phyloP scores from a whole-genome alignment of 37 sponge, comb jelly and placozoan genomes.

The Spongilla lacustris region DNA sequence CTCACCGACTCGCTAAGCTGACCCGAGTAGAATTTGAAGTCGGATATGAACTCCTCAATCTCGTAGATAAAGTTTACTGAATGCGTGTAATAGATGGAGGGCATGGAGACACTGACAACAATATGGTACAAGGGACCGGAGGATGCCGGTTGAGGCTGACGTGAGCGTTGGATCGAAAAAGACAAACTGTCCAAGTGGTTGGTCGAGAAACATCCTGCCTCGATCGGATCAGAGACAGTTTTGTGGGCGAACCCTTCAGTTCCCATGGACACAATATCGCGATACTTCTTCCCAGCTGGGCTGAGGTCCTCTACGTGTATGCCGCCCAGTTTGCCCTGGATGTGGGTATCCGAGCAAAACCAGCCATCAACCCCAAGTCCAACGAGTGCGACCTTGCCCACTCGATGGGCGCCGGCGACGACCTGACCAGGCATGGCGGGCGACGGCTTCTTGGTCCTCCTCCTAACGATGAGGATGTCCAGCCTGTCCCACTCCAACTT shows the following conservation, averaged over 20 bases:
- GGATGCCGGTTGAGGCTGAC: not conserved
- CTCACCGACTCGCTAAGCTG: constrained; percentile 50
- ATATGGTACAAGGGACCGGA: not conserved
- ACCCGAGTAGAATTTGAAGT: constrained; percentile 56
- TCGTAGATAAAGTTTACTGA: constrained; percentile 74
- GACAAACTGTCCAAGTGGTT: not conserved
- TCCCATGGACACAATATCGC: constrained; percentile 58
- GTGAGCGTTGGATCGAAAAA: constrained; percentile 34
- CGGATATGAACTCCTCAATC: constrained; percentile 75
- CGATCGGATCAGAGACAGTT: not conserved
- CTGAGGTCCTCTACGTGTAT: constrained; percentile 63
- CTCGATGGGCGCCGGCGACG: not conserved
- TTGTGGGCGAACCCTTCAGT: not conserved
- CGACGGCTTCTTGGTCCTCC: not conserved
- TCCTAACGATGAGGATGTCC: not conserved
- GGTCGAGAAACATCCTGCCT: not conserved
- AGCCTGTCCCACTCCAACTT: not conserved
- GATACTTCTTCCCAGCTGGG: constrained; percentile 36
- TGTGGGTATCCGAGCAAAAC: constrained; percentile 21
- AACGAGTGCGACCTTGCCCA: not conserved
- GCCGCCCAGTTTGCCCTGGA: constrained; percentile 55
- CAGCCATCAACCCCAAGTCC: constrained; percentile 31
- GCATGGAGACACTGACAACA: constrained; percentile 45
- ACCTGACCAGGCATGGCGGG: not conserved
- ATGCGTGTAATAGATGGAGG: constrained; percentile 87